Evolutionary conservation across 2,888 invertebrate species (phyloP), one percentile per base, ranked within the genome.

Genomic region (Phengaris arion): DNA sequence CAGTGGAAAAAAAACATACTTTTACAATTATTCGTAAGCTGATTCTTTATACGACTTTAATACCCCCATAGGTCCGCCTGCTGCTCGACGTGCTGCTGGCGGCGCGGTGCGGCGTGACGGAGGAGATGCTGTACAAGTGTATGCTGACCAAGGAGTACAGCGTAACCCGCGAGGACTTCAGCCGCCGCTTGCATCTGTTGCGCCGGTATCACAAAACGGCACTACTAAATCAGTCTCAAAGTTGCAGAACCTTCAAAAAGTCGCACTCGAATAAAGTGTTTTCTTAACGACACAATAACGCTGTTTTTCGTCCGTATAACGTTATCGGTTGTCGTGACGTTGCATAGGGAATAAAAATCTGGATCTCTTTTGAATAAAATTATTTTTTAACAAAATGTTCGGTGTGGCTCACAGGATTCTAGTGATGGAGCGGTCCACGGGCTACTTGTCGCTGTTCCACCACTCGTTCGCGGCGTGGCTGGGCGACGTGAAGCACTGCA

Each of bases 401-500:
- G 35, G 15, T 8, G 15, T 69, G n/a, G 64, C 51, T 52, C 1
- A 0, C 82, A 94, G 94, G 79, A 89, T 94, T 76, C 80, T 94
- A 12, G 92, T 93, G 15, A 89, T 96, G 83, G 94, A 96, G 57
- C 94, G 95, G 0, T 87, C 93, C 3, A 94, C 94, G 3, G 95
- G 96, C 2, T 94, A 94, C 76, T 91, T 96, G 77, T 94, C 96
- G 74, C 94, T 98, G 70, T 98, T 99, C 91, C 99, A 99, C 89
- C 98, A 98, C 86, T 98, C 98, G 78, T 99, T 99, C 88, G 97
- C 98, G 46, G 97, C 97, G 85, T 99, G 99, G 99, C 91, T 99
- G 80, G 92, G 98, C 75, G 99, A 99, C 87, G 98, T 99, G n/a
- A 99, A 99, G 89, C 98, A 99, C 85, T 98, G 99, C 88, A 99